A percentile compares a stretch with the other conserved stretches of the same genome.
Conservation (phyloP, 2,888 invertebrate genomes). For the Calliopum simillimum region DNA sequence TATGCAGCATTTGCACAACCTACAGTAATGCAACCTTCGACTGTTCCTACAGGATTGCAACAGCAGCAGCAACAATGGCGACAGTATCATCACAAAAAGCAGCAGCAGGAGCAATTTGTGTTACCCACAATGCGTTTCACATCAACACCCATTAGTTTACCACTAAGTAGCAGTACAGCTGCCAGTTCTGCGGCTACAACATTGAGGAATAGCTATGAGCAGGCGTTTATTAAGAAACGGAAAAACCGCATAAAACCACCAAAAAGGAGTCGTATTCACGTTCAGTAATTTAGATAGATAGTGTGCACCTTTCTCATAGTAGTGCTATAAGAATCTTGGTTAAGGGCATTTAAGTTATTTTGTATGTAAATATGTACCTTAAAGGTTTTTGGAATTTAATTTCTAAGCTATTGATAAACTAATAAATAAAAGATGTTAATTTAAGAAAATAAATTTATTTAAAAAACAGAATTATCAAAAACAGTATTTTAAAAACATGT, state of each 20-base stretch:
- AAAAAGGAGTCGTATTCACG: slow-evolving; percentile 53
- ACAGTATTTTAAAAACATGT: too few relatives aligned
- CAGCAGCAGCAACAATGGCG: slow-evolving; percentile 24
- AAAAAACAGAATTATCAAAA: too few relatives aligned
- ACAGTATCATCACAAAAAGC: slow-evolving; percentile 17
- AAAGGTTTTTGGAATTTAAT: too few relatives aligned
- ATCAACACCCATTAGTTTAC: slow-evolving; percentile 19
- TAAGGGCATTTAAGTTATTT: too few relatives aligned
- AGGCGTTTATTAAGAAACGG: slow-evolving; percentile 53
- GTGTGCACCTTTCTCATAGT: too few relatives aligned
- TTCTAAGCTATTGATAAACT: too few relatives aligned
- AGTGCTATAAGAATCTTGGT: too few relatives aligned
- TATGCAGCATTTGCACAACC: slow-evolving; percentile 19
- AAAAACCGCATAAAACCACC: slow-evolving; percentile 56
- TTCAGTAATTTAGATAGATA: too few relatives aligned
- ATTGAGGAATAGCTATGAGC: slow-evolving; percentile 23
- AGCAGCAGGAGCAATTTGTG: slow-evolving; percentile 11
- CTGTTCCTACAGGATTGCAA: slow-evolving; percentile 26
- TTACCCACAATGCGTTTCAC: slow-evolving; percentile 19
- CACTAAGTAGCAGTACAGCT: slow-evolving; percentile 11
- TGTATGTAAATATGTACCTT: too few relatives aligned
- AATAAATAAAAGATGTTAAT: too few relatives aligned
- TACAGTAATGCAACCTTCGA: slow-evolving; percentile 11
- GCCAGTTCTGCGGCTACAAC: slow-evolving; percentile 17
- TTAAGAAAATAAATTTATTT: too few relatives aligned